Evolutionary conservation across 2,797 vertebrate species (phyloP).

Genomic region (Cottoperca gobio): DNA sequence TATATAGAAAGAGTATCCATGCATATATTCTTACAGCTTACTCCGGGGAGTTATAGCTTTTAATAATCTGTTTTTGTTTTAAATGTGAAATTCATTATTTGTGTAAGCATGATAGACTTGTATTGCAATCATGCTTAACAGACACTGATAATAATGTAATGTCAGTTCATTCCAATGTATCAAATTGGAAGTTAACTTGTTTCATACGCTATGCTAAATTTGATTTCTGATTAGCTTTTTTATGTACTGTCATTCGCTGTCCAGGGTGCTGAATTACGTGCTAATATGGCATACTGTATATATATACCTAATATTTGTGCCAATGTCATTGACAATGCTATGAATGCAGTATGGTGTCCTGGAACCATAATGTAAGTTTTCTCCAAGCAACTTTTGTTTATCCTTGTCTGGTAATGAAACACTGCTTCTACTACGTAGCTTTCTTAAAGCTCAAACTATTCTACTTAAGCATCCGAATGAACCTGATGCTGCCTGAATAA

Average conservation of each 20-base stretch:
- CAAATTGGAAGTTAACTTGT: not conserved
- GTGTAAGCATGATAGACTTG: not conserved
- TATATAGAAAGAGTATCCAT: not conserved
- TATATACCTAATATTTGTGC: not conserved
- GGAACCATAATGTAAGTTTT: not conserved
- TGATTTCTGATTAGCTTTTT: not conserved
- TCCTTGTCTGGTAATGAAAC: not conserved
- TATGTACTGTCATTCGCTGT: slow-evolving; percentile 59
- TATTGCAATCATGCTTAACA: not conserved
- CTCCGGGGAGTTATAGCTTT: not conserved
- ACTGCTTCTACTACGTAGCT: not conserved
- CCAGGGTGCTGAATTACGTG: slow-evolving; percentile 76
- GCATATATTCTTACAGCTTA: not conserved
- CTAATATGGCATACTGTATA: slow-evolving; percentile 21
- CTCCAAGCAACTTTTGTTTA: not conserved
- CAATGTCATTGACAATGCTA: not conserved
- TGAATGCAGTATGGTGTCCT: not conserved
- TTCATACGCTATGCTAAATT: not conserved
- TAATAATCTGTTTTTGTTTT: no score
- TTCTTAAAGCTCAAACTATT: not conserved
- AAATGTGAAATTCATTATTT: no score
- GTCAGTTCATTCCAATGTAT: not conserved
- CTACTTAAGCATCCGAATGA: not conserved
- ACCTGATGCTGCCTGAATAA: slow-evolving; percentile 2
- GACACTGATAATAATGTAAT: not conserved